These are phyloP conservation scores for Aphrocallistes beatrix DNA, from an alignment of 37 sponge, comb jelly and placozoan genomes.

Conservation along the genomic window DNA sequence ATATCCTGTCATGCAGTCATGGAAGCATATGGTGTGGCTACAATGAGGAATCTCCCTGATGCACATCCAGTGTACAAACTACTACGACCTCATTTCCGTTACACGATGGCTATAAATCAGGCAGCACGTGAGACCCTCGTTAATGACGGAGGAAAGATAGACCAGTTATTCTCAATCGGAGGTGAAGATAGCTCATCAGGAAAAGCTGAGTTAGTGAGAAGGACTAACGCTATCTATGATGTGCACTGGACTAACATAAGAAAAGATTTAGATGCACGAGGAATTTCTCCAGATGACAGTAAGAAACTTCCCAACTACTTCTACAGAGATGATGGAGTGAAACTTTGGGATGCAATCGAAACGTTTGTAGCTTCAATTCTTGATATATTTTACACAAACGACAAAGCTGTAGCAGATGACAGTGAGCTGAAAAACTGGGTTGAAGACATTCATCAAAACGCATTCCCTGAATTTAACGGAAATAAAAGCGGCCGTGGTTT, in stretches of 20 bases:
- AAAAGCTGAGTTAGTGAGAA: background rate
- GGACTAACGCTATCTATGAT: constrained; percentile 17
- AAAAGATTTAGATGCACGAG: constrained; percentile 25
- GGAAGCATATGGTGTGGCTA: constrained; percentile 44
- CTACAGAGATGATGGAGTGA: constrained; percentile 65
- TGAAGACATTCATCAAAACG: constrained; percentile 23
- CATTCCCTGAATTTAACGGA: constrained; percentile 20
- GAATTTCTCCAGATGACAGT: constrained; percentile 40
- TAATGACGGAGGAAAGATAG: constrained; percentile 32
- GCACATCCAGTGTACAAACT: constrained; percentile 56
- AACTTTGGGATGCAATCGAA: constrained; percentile 37
- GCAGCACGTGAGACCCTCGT: constrained; percentile 23
- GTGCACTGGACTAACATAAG: constrained; percentile 21
- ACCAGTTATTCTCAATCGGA: constrained; percentile 34
- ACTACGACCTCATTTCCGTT: constrained; percentile 38
- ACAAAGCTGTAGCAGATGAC: constrained; percentile 34
- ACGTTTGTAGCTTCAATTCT: constrained; percentile 24
- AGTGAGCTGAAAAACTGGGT: constrained; percentile 31
- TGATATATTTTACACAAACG: constrained; percentile 27
- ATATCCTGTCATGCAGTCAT: constrained; percentile 38
- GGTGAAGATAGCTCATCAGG: constrained; percentile 20
- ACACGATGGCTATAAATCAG: constrained; percentile 46
- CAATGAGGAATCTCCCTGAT: constrained; percentile 42
- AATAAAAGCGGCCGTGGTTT: constrained; percentile 21
- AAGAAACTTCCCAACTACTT: constrained; percentile 39